phyloP scores from a whole-genome alignment of 2,888 invertebrate genomes.

The Agelastica alni region DNA sequence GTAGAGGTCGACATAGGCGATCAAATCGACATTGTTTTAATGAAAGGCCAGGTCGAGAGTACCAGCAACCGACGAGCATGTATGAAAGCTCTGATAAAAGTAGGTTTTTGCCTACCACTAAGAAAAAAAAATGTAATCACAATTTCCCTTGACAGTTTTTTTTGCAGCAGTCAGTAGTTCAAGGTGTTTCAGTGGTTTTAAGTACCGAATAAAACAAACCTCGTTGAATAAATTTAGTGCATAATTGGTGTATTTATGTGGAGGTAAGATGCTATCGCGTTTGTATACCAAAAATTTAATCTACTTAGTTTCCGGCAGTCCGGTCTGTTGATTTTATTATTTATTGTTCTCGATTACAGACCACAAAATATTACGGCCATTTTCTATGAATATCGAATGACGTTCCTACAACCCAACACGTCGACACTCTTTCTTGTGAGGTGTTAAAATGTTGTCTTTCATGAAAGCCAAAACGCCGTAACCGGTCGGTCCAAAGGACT shows the following conservation, averaged over 20 bases:
- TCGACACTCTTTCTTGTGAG: not conserved
- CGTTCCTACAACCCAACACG: not conserved
- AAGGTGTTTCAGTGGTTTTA: too few species aligned
- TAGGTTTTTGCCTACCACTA: too few species aligned
- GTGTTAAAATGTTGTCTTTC: not conserved
- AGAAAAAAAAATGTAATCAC: too few species aligned
- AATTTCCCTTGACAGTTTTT: too few species aligned
- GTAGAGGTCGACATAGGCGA: too few species aligned
- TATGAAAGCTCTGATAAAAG: too few species aligned
- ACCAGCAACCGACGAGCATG: too few species aligned
- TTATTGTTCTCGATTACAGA: slow-evolving; percentile 34
- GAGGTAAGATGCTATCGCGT: slow-evolving; percentile 35
- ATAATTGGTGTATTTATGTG: slow-evolving; percentile 28
- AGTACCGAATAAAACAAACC: too few species aligned
- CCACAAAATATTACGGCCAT: slow-evolving; percentile 18
- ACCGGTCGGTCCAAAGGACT: too few species aligned
- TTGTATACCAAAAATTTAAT: slow-evolving; percentile 29
- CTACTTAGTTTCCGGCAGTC: slow-evolving; percentile 31
- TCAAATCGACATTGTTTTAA: too few species aligned
- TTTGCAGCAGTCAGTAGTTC: too few species aligned
- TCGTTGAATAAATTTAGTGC: slow-evolving; percentile 32
- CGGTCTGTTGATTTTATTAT: slow-evolving; percentile 33
- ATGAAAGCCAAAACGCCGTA: not conserved
- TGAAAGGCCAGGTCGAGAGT: too few species aligned
- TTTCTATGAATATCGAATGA: slow-evolving; percentile 23